phyloP scores from a whole-genome alignment of 2,797 vertebrate genomes.

The Denticeps clupeoides region DNA sequence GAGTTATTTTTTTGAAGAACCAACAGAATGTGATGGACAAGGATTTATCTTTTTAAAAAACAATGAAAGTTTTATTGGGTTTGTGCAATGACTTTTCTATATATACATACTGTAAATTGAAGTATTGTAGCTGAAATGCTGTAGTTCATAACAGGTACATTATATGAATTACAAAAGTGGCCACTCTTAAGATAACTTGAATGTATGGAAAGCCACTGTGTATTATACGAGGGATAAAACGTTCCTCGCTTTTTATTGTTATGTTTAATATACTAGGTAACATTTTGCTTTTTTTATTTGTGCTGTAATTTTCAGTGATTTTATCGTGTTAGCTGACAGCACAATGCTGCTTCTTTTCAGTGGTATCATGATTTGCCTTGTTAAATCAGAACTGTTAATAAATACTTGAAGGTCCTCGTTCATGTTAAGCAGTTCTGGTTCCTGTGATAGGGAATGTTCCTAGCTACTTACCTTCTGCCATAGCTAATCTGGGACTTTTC shows the following conservation, averaged over 20 bases:
- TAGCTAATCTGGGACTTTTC: too few relatives aligned
- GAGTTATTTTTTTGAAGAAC: slow-evolving; percentile 54
- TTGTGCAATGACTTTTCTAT: slow-evolving; percentile 45
- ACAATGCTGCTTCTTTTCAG: slow-evolving; percentile 20
- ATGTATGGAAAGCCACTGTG: slow-evolving; percentile 35
- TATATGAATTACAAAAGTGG: slow-evolving; percentile 17
- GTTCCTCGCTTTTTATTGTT: slow-evolving; percentile 1
- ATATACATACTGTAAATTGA: slow-evolving; percentile 30
- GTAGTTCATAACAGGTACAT: slow-evolving; percentile 4
- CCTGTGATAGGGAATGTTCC: slow-evolving; percentile 7
- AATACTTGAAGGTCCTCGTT: slow-evolving; percentile 28
- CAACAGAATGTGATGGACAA: slow-evolving; percentile 38
- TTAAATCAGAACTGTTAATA: slow-evolving; percentile 12
- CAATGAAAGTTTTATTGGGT: slow-evolving; percentile 39
- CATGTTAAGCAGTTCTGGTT: slow-evolving; percentile 10
- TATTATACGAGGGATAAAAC: slow-evolving; percentile 14
- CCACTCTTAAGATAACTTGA: slow-evolving; percentile 32
- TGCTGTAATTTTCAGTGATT: slow-evolving; percentile 8
- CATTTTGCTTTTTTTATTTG: slow-evolving; percentile 24
- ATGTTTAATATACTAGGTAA: slow-evolving; percentile 25
- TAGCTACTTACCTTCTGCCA: neutral
- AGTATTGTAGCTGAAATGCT: slow-evolving; percentile 25
- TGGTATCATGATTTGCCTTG: slow-evolving; percentile 20
- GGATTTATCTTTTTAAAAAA: slow-evolving; percentile 38
- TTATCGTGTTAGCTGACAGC: slow-evolving; percentile 17